Evolutionary conservation across 1,140 invertebrate genomes (phyloP).

Genomic region (Drosophila pseudoobscura): DNA sequence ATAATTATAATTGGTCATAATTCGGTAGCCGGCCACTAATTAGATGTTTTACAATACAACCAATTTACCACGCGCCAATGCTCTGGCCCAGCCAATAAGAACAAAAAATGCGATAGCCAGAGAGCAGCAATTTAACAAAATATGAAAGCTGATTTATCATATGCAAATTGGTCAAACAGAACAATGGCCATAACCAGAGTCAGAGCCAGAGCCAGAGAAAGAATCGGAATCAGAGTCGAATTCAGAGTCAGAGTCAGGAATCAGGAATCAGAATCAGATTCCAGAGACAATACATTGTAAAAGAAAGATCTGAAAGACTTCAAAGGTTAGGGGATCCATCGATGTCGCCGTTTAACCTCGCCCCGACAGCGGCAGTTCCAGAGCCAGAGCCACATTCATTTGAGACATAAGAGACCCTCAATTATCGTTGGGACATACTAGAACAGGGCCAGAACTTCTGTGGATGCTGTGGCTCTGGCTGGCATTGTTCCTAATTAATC

Average conservation of each 20-base stretch:
- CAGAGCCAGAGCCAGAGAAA: conserved; percentile 24
- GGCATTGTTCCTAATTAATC: conserved; percentile 57
- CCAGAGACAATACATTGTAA: too few species aligned
- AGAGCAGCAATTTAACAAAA: conserved; percentile 62
- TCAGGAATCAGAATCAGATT: conserved; percentile 1
- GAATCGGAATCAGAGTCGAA: conserved; percentile 1
- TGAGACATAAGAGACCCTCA: conserved; percentile 42
- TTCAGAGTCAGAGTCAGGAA: neutral
- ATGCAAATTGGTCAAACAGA: conserved; percentile 62
- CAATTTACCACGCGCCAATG: conserved; percentile 62
- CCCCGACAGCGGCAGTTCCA: too few species aligned
- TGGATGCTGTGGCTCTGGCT: neutral
- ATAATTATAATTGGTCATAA: conserved; percentile 73
- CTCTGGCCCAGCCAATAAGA: conserved; percentile 40
- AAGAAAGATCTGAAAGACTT: conserved; percentile 16
- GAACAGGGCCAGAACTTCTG: conserved; percentile 32
- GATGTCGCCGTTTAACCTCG: too few species aligned
- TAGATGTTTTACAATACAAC: conserved; percentile 72
- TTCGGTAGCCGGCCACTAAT: conserved; percentile 76
- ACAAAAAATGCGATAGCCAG: conserved; percentile 16
- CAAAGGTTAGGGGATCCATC: neutral
- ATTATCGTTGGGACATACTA: conserved; percentile 44
- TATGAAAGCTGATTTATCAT: conserved; percentile 77
- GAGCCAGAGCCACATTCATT: neutral
- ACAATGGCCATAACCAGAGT: conserved; percentile 36